Evolutionary conservation across 2,888 invertebrate species (phyloP).

Genomic region (Drosophila testacea): DNA sequence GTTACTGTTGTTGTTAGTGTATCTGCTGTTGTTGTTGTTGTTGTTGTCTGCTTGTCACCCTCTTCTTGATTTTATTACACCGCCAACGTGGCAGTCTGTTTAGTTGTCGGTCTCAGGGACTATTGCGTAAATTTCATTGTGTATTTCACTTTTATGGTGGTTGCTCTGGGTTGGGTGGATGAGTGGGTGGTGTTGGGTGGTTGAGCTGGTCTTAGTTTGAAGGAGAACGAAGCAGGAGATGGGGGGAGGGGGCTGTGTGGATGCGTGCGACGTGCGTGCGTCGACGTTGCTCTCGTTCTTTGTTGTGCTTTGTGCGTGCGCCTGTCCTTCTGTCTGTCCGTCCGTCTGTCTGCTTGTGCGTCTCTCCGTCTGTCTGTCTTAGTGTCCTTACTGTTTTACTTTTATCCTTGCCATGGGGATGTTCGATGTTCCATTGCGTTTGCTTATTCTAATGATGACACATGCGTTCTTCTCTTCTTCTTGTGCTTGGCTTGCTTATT

Average conservation of each 20-base stretch:
- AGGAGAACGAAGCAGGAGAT: constrained; percentile 1
- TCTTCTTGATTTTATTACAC: constrained; percentile 77
- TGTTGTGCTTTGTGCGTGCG: constrained; percentile 62
- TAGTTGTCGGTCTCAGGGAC: constrained; percentile 57
- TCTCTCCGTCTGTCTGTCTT: constrained; percentile 25
- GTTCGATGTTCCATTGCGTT: constrained; percentile 56
- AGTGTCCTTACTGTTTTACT: constrained; percentile 44
- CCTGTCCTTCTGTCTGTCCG: constrained; percentile 54
- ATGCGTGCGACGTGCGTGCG: constrained; percentile 63
- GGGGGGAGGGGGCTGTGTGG: constrained; percentile 13
- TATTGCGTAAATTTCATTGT: constrained; percentile 80
- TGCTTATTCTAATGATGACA: constrained; percentile 78
- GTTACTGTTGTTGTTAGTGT: constrained; percentile 38
- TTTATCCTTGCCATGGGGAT: constrained; percentile 64
- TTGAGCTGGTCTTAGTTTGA: constrained; percentile 9
- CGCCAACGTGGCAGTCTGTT: constrained; percentile 70
- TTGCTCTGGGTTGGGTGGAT: constrained; percentile 34
- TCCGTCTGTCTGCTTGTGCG: constrained; percentile 6
- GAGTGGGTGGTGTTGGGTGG: constrained; percentile 28
- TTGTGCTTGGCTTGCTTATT: constrained; percentile 47
- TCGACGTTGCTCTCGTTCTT: constrained; percentile 40
- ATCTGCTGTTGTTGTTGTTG: constrained; percentile 46
- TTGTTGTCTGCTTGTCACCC: constrained; percentile 75
- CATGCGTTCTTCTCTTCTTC: constrained; percentile 69
- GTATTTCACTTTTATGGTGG: constrained; percentile 78